Evolutionary conservation across 2,888 invertebrate species (phyloP), one percentile per base, ranked within the genome.

Genomic region (Unio delphinus): DNA sequence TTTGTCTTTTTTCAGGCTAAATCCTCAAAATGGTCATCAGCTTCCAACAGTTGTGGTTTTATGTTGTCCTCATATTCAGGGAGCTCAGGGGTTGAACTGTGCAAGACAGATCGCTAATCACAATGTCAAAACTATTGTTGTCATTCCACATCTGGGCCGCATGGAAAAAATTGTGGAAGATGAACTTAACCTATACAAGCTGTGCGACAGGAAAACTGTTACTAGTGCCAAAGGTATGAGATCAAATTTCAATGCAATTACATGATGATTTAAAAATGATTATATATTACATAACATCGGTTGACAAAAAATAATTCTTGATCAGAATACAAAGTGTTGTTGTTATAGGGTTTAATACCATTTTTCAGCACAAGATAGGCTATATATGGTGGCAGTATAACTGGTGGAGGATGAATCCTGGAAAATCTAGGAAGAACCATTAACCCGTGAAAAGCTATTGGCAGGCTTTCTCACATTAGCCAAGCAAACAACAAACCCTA

Each of bases 21-120:
- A 95, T 87, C 94, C 96, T 62, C 93, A 94, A 84, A 97, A 97
- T 90, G 94, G 94, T 75, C 97, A 97, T 91, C 97, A 97, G 91
- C 93, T 94, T 92, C 96, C 96, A 68, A 93, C 93, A 63, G 95
- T 95, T 64, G 94, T 94, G 68, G 93, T 95, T 74, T 91, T 96
- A 72, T 93, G 93, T 83, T 93, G 93, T 80, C 92, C 94, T 55
- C 94, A 95, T 89, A 91, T 92, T 86, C 90, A 91, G 77, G 91
- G 91, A 15, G 94, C 94, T 64, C 92, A 94, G 66, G 96, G 94
- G 34, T 92, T 95, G 26, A 93, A 93, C 83, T 94, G 94, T 80
- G 87, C 87, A 34, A 93, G 96, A 20, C 94, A 96, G 89, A 92
- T 96, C 78, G 93, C 94, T 67, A 93, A 95, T 85, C 96, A 96